Conservation (phyloP, 2,888 invertebrate species). For the Lepas anatifera region DNA sequence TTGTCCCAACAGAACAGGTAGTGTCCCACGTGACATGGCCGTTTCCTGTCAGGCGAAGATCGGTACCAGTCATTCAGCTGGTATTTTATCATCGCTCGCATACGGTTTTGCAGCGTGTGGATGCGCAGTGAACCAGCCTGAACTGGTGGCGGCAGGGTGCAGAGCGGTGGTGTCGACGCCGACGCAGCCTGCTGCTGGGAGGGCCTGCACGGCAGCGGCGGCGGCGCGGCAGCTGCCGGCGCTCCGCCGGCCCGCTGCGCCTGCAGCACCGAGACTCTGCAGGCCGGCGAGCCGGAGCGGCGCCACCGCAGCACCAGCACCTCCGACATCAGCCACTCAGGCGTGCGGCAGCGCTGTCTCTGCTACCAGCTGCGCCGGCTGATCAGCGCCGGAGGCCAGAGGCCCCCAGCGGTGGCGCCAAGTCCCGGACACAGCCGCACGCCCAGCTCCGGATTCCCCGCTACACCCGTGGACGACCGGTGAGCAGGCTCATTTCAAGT, state of each 20-base stretch:
- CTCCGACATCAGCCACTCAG: slow-evolving; percentile 1
- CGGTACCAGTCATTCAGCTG: too few relatives aligned
- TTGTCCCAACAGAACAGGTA: too few relatives aligned
- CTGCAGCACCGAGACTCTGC: neutral
- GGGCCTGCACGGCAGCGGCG: neutral
- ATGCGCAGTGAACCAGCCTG: too few relatives aligned
- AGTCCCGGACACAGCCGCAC: slow-evolving; percentile 44
- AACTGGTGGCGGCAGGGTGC: too few relatives aligned
- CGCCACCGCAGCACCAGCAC: slow-evolving; percentile 9
- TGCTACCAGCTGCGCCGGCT: slow-evolving; percentile 3
- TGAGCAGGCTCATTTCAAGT: too few relatives aligned
- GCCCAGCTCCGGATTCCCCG: slow-evolving; percentile 44
- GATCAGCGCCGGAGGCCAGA: neutral
- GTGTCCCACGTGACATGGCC: too few relatives aligned
- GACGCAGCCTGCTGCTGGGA: neutral
- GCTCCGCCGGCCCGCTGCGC: neutral
- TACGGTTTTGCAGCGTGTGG: too few relatives aligned
- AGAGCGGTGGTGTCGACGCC: neutral
- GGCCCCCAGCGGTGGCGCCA: slow-evolving; percentile 26
- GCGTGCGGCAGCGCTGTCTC: neutral
- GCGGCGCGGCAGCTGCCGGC: too few relatives aligned
- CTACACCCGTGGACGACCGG: slow-evolving; percentile 41
- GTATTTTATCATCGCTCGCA: too few relatives aligned
- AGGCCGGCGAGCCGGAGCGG: neutral
- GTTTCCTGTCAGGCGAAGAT: too few relatives aligned